Percentiles rank a stretch among this genome's conserved stretches.
Evolutionary conservation across 2,888 invertebrate genomes (phyloP).

Genomic region (Elysia crispata): DNA sequence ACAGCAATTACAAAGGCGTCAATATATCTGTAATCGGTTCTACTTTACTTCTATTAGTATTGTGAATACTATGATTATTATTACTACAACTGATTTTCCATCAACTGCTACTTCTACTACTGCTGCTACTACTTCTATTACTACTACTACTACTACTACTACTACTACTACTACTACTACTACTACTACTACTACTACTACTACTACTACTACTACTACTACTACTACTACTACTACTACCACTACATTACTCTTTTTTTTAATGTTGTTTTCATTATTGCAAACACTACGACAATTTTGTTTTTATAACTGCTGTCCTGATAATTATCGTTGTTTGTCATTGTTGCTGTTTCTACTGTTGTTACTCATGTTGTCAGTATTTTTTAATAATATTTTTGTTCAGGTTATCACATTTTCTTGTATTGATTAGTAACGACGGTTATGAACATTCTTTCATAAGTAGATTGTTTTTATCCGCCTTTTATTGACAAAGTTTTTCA

Average conservation of each 20-base stretch:
- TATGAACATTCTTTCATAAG: too few species aligned
- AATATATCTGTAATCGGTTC: neutral
- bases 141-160: conserved; percentile 31
- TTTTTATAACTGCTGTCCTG: neutral
- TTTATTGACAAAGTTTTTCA: too few species aligned
- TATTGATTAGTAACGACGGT: too few species aligned
- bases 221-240: conserved; percentile 13
- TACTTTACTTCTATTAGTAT: neutral
- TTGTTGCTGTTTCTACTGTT: too few species aligned
- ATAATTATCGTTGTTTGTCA: too few species aligned
- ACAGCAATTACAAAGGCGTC: neutral
- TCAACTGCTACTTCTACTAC: too few species aligned
- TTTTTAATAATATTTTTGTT: neutral
- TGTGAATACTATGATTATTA: too few species aligned
- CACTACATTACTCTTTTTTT: neutral
- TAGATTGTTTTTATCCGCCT: too few species aligned
- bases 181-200: conserved; percentile 38
- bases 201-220: conserved; percentile 11
- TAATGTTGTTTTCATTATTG: neutral
- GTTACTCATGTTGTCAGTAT: neutral
- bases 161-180: conserved; percentile 30
- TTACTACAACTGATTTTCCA: neutral
- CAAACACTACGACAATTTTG: neutral
- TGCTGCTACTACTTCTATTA: conserved; percentile 34
- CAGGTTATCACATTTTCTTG: neutral